These are phyloP conservation scores for Entomyzon cyanotis DNA, from an alignment of 2,113 vertebrate genomes.

Conservation along the genomic window DNA sequence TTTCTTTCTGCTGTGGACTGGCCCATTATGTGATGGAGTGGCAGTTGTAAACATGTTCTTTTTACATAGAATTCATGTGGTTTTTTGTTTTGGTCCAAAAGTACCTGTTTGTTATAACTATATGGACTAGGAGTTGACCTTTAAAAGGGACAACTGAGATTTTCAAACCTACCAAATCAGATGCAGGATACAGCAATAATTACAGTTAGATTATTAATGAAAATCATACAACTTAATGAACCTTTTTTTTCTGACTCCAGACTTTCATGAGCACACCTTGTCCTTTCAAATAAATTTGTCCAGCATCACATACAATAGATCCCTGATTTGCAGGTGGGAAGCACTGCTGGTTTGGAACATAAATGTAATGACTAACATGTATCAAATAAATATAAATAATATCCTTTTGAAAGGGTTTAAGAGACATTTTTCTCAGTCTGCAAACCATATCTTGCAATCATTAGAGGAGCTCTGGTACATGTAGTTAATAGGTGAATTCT, in stretches of 20 bases:
- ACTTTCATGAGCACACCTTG: background rate
- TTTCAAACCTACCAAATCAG: background rate
- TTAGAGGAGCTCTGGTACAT: background rate
- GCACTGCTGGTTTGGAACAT: background rate
- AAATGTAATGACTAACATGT: background rate
- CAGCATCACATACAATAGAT: background rate
- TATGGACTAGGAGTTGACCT: rapidly evolving
- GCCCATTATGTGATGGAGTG: background rate
- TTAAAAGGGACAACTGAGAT: background rate
- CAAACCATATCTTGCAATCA: background rate
- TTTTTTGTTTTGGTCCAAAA: background rate
- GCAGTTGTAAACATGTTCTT: background rate
- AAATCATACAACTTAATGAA: background rate
- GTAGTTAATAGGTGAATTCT: background rate
- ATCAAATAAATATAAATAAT: background rate
- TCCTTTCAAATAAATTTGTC: background rate
- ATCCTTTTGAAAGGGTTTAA: background rate
- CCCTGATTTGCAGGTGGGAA: background rate
- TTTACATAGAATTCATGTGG: background rate
- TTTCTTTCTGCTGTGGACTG: background rate
- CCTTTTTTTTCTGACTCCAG: background rate
- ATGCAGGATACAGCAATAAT: background rate
- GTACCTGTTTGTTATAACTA: background rate
- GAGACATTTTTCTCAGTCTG: background rate
- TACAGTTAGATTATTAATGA: background rate